Evolutionary conservation across 35 echinoderm and acorn worm species (phyloP).

Genomic region (Holothuria glaberrima): DNA sequence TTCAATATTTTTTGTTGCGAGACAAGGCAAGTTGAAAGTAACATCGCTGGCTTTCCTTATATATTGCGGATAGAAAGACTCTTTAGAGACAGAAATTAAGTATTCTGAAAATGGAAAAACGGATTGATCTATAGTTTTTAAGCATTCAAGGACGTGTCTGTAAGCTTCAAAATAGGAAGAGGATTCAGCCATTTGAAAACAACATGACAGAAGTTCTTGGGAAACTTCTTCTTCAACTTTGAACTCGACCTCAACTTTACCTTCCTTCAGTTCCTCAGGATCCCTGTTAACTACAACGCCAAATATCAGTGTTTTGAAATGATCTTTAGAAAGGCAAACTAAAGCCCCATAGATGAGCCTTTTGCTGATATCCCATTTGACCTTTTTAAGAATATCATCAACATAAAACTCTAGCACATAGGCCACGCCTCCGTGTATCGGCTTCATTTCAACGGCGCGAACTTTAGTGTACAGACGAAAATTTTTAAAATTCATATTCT

Average conservation of each 20-base stretch:
- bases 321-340: conserved; percentile 78
- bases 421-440: not conserved
- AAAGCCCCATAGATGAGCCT: conserved; percentile 84
- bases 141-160: conserved; percentile 70
- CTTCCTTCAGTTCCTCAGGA: conserved; percentile 23
- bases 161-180: conserved; percentile 88
- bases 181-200: conserved; percentile 82
- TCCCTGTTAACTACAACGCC: conserved; percentile 80
- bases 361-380: conserved; percentile 78
- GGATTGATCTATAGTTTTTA: conserved; percentile 59
- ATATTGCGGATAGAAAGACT: conserved; percentile 64
- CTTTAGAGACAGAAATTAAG: conserved; percentile 13
- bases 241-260: conserved; percentile 62
- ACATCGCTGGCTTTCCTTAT: not conserved
- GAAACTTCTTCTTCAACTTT: not conserved
- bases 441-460: not conserved
- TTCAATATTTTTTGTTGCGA: not conserved
- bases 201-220: not conserved
- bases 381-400: not conserved
- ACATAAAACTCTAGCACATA: conserved; percentile 8
- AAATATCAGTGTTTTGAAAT: conserved; percentile 80
- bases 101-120: conserved; percentile 72
- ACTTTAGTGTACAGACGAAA: conserved; percentile 45
- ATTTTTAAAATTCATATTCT: not conserved
- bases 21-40: conserved; percentile 16